Conservation (phyloP, 2,888 invertebrate species). For the Sipha maydis region DNA sequence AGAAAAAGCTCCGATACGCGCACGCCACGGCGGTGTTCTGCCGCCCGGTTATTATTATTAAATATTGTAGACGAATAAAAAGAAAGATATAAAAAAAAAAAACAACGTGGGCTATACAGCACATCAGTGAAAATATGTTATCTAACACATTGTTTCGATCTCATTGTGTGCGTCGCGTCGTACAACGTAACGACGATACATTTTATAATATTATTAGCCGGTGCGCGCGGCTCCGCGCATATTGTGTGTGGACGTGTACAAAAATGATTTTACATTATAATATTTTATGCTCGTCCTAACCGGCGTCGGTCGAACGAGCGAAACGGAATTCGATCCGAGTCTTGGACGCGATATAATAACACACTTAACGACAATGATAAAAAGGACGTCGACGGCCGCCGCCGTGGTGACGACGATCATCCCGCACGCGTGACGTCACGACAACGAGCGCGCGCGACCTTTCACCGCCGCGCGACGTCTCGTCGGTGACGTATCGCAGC, state of each 20-base stretch:
- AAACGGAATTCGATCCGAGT: background rate
- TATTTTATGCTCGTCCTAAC: background rate
- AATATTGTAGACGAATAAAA: background rate
- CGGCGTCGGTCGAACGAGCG: background rate
- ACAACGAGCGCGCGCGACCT: conserved; percentile 33
- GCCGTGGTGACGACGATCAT: background rate
- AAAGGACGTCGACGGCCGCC: background rate
- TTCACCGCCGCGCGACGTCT: conserved; percentile 9
- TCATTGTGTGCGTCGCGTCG: background rate
- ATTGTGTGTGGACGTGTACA: no score
- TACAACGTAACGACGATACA: background rate
- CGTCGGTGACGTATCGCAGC: conserved; percentile 40
- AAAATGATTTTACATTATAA: no score
- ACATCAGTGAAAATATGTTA: conserved; percentile 43
- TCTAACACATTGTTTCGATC: conserved; percentile 54
- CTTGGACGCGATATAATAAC: conserved; percentile 5
- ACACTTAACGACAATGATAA: background rate
- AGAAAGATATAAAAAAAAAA: background rate
- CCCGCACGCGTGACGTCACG: conserved; percentile 45
- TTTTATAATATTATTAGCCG: background rate
- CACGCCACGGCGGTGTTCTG: background rate
- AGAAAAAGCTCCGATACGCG: background rate
- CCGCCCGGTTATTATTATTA: conserved; percentile 1
- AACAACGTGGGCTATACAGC: conserved; percentile 31
- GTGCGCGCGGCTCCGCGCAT: background rate